Conservation (phyloP, 2,888 invertebrate species). For the Drosophila meridionalis region DNA sequence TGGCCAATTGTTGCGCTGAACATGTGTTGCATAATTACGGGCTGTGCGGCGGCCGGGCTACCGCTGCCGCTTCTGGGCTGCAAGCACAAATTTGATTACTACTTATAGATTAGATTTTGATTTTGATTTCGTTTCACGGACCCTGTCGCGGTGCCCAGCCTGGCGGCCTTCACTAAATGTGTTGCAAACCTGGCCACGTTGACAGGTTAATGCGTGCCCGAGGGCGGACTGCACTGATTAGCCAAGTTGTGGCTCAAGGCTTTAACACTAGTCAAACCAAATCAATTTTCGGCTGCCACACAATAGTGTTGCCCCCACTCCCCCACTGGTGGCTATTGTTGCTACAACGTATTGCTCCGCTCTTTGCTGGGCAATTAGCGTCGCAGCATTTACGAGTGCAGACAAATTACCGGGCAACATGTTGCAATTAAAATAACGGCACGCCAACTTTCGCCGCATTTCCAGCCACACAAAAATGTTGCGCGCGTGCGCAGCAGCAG, state of each 20-base stretch:
- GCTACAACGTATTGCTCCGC: constrained; percentile 26
- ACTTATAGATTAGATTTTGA: constrained; percentile 73
- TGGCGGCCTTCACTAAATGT: constrained; percentile 64
- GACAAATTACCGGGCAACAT: constrained; percentile 77
- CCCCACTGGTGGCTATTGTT: constrained; percentile 9
- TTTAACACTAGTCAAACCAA: constrained; percentile 61
- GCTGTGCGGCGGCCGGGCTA: constrained; percentile 56
- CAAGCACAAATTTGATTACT: constrained; percentile 75
- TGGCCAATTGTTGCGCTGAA: constrained; percentile 78
- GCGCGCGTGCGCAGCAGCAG: constrained; percentile 71
- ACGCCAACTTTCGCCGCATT: constrained; percentile 75
- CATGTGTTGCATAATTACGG: constrained; percentile 79
- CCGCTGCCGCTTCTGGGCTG: constrained; percentile 41
- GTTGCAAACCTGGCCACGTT: constrained; percentile 77
- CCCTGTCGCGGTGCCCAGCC: constrained; percentile 35
- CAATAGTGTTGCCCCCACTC: constrained; percentile 38
- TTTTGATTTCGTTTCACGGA: constrained; percentile 35
- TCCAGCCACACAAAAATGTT: constrained; percentile 64
- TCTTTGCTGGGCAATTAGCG: constrained; percentile 65
- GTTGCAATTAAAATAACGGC: constrained; percentile 79
- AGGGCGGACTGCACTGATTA: constrained; percentile 31
- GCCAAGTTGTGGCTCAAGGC: constrained; percentile 56
- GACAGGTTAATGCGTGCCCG: constrained; percentile 68
- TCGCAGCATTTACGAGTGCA: constrained; percentile 77
- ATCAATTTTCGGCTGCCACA: constrained; percentile 53